phyloP scores from a whole-genome alignment of 2,113 vertebrate genomes.

The Polypterus senegalus region DNA sequence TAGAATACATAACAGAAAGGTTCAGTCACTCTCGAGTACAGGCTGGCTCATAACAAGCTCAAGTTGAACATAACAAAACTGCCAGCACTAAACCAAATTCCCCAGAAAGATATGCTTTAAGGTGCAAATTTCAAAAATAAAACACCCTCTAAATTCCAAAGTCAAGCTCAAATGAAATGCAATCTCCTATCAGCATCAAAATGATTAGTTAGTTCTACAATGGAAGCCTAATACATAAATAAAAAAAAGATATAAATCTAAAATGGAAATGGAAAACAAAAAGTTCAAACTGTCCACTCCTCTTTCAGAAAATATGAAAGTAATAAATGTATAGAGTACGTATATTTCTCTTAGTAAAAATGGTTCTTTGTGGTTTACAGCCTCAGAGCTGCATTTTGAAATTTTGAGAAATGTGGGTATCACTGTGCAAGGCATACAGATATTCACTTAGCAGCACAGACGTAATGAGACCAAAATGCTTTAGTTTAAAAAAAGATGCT shows the following conservation, averaged over 20 bases:
- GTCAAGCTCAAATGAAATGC: not conserved
- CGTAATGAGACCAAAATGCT: no score
- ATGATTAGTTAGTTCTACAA: not conserved
- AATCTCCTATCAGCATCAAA: not conserved
- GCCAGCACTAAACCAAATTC: not conserved
- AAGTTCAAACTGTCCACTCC: not conserved
- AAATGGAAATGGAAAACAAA: not conserved
- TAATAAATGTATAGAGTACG: not conserved
- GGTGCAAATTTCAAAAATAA: slow-evolving; percentile 1
- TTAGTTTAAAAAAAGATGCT: no score
- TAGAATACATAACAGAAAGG: slow-evolving; percentile 4
- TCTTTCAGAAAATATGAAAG: not conserved
- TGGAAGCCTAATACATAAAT: not conserved
- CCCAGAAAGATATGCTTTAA: not conserved
- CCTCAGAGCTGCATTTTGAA: no score
- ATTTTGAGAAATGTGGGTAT: no score
- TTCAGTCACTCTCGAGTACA: not conserved
- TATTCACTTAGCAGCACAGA: no score
- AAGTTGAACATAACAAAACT: slow-evolving; percentile 3
- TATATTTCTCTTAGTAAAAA: not conserved
- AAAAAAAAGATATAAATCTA: slow-evolving; percentile 1
- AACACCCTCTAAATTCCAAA: not conserved
- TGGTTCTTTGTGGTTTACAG: no score
- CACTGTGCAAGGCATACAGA: no score
- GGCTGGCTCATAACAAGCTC: slow-evolving; percentile 1